Percentiles rank a stretch among this genome's conserved stretches.
These are phyloP conservation scores for Chaunax sp. DNA, from an alignment of 2,797 vertebrate genomes.

Conservation along the genomic window DNA sequence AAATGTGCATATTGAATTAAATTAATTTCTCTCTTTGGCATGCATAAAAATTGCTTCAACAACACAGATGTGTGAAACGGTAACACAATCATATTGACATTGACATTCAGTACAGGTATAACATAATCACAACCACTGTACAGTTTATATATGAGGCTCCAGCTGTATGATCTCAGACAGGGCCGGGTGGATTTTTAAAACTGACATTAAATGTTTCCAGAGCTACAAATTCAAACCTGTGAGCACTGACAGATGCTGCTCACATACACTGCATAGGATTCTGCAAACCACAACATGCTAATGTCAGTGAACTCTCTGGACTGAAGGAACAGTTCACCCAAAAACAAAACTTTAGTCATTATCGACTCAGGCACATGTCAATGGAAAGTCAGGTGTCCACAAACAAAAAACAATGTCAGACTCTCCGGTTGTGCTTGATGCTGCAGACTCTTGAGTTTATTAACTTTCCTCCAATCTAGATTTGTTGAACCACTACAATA, in stretches of 20 bases:
- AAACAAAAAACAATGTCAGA: too few relatives aligned
- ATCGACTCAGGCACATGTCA: too few relatives aligned
- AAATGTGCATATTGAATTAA: conserved; percentile 72
- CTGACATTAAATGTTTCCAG: conserved; percentile 3
- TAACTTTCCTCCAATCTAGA: too few relatives aligned
- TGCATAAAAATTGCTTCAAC: conserved; percentile 79
- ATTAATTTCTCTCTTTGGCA: conserved; percentile 82
- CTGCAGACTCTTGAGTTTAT: too few relatives aligned
- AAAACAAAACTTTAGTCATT: too few relatives aligned
- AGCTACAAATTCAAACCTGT: conserved; percentile 21
- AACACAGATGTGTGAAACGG: conserved; percentile 63
- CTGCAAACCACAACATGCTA: conserved; percentile 25
- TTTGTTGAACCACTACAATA: too few relatives aligned
- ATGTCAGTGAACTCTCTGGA: conserved; percentile 34
- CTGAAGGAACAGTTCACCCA: too few relatives aligned
- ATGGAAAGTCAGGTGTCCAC: too few relatives aligned
- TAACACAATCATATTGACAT: conserved; percentile 62
- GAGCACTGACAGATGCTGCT: background rate
- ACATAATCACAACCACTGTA: conserved; percentile 49
- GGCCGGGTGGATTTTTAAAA: conserved; percentile 22
- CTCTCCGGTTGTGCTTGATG: too few relatives aligned
- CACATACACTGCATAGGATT: background rate
- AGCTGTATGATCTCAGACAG: conserved; percentile 37
- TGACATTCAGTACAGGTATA: conserved; percentile 62
- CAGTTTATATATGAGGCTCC: conserved; percentile 44